These are phyloP conservation scores for Drosophila emarginata DNA, from an alignment of 2,888 invertebrate species.

Conservation along the genomic window DNA sequence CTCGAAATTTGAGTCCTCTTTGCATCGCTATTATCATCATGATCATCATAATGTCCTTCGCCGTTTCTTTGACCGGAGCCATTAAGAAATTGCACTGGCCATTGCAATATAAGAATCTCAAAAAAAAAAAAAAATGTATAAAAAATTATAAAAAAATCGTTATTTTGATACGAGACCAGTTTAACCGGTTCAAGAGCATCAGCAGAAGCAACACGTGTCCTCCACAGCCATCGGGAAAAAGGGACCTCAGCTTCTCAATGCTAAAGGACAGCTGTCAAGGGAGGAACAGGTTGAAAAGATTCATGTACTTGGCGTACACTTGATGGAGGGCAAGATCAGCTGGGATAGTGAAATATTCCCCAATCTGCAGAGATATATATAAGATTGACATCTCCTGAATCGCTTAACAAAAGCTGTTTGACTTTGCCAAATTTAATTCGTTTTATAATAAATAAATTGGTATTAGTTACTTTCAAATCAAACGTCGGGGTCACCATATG, in stretches of 20 bases:
- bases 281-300: background rate
- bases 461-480: too few relatives aligned
- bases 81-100: slow-evolving; percentile 14
- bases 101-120: slow-evolving; percentile 9
- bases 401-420: too few relatives aligned
- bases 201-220: slow-evolving; percentile 1
- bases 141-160: background rate
- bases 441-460: too few relatives aligned
- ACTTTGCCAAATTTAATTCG: too few relatives aligned
- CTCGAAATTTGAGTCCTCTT: too few relatives aligned
- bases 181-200: background rate
- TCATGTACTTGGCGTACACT: background rate
- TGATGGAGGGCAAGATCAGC: background rate
- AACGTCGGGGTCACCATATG: too few relatives aligned
- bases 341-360: background rate
- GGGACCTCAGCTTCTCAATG: background rate
- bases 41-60: slow-evolving; percentile 9
- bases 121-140: background rate
- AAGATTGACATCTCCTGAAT: too few relatives aligned
- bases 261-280: background rate
- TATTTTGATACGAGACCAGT: slow-evolving; percentile 7
- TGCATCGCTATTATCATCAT: background rate
- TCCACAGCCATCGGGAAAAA: slow-evolving; percentile 17
- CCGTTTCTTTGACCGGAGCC: slow-evolving; percentile 8
- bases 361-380: too few relatives aligned